These are phyloP conservation scores for Alloscopus bannaensis DNA, from an alignment of 2,888 invertebrate genomes.

Conservation along the genomic window DNA sequence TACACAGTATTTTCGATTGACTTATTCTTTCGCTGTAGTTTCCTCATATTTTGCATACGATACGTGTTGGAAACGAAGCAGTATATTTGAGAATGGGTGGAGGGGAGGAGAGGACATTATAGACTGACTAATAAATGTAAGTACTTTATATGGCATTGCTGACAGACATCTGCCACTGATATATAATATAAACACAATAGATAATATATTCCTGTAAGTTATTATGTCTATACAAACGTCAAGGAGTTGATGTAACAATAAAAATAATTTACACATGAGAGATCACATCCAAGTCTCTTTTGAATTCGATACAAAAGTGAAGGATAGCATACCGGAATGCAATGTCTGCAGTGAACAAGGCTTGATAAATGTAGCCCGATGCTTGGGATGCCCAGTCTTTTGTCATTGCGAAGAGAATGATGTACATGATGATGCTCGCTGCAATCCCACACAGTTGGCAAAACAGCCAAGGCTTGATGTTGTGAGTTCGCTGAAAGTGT, in stretches of 20 bases:
- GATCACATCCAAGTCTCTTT: slow-evolving; percentile 48
- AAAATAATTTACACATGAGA: slow-evolving; percentile 45
- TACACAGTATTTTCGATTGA: slow-evolving; percentile 53
- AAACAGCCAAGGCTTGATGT: slow-evolving; percentile 50
- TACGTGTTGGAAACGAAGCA: slow-evolving; percentile 30
- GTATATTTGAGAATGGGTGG: too few species aligned
- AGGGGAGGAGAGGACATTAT: too few species aligned
- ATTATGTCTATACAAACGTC: neutral
- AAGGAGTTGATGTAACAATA: neutral
- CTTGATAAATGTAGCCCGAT: slow-evolving; percentile 46
- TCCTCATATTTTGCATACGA: slow-evolving; percentile 50
- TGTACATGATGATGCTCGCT: slow-evolving; percentile 49
- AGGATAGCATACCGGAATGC: slow-evolving; percentile 48
- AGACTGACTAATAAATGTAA: slow-evolving; percentile 13
- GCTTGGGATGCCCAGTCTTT: slow-evolving; percentile 39
- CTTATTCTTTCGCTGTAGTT: slow-evolving; percentile 50
- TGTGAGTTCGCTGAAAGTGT: slow-evolving; percentile 29
- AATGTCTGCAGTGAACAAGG: slow-evolving; percentile 49
- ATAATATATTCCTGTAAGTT: too few species aligned
- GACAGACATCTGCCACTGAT: too few species aligned
- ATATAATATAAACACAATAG: too few species aligned
- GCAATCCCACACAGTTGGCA: slow-evolving; percentile 41
- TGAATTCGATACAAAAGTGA: slow-evolving; percentile 49
- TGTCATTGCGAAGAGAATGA: slow-evolving; percentile 51
- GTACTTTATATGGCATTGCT: too few species aligned